phyloP scores from a whole-genome alignment of 2,888 invertebrate species.

The Minunthozetes semirufus region DNA sequence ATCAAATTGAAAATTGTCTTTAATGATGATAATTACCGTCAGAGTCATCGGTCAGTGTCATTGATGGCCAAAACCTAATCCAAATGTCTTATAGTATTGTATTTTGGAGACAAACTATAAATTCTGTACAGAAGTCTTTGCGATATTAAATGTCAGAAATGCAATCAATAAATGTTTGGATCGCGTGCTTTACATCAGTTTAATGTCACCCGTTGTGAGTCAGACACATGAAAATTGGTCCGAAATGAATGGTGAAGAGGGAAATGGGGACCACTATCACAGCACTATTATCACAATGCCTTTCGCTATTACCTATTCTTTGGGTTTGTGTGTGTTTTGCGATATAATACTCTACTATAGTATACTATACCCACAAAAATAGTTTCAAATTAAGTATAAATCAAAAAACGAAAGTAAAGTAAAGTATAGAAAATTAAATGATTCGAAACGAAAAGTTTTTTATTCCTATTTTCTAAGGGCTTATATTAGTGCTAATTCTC shows the following conservation, averaged over 20 bases:
- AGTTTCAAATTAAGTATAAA: constrained; percentile 6
- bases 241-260: constrained; percentile 25
- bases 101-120: constrained; percentile 20
- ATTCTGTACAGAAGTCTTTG: constrained; percentile 8
- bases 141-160: constrained; percentile 21
- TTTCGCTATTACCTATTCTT: not conserved
- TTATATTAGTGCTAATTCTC: not conserved
- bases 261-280: not conserved
- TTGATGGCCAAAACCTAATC: not conserved
- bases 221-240: constrained; percentile 22
- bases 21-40: constrained; percentile 11
- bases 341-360: not conserved
- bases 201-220: constrained; percentile 22
- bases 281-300: not conserved
- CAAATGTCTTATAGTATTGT: constrained; percentile 4
- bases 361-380: not conserved
- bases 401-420: not conserved
- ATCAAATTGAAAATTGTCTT: constrained; percentile 11
- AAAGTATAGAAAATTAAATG: constrained; percentile 11
- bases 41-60: constrained; percentile 27
- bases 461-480: not conserved
- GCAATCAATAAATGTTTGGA: constrained; percentile 24
- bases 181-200: constrained; percentile 27
- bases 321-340: not conserved
- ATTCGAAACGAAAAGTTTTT: not conserved